A percentile compares a stretch with the other conserved stretches of the same genome.
These are phyloP conservation scores for Solenopsis fugax DNA, from an alignment of 1,140 invertebrate species.

Conservation along the genomic window DNA sequence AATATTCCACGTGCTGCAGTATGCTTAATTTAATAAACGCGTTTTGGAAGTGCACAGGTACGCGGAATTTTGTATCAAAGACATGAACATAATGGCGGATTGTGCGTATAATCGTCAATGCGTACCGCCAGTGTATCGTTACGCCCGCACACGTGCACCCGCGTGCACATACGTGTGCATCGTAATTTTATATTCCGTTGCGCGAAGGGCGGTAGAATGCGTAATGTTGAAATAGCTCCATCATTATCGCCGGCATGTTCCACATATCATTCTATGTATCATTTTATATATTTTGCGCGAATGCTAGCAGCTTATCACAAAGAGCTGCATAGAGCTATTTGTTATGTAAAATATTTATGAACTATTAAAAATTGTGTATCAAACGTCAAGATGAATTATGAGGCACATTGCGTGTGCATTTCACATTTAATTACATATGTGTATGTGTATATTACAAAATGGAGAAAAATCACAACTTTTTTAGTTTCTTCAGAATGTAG, in stretches of 20 bases:
- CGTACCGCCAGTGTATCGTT: conserved; percentile 18
- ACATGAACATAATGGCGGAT: conserved; percentile 57
- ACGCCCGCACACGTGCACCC: not conserved
- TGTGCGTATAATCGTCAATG: conserved; percentile 60
- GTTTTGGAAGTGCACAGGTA: conserved; percentile 49
- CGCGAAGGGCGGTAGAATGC: conserved; percentile 55
- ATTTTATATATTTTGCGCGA: conserved; percentile 47
- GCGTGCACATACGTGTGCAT: not conserved
- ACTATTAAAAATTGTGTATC: conserved; percentile 43
- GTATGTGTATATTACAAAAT: not conserved
- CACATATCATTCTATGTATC: conserved; percentile 57
- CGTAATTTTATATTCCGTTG: conserved; percentile 61
- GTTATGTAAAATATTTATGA: conserved; percentile 50
- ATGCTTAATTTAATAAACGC: conserved; percentile 48
- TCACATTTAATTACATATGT: conserved; percentile 30
- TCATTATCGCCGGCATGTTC: conserved; percentile 56
- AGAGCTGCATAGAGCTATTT: conserved; percentile 46
- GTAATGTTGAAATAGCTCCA: conserved; percentile 62
- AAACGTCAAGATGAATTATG: conserved; percentile 41
- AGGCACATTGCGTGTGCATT: not conserved
- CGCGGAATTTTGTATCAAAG: conserved; percentile 62
- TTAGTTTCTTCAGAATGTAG: too few relatives aligned
- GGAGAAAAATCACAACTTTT: not conserved
- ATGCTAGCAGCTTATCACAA: conserved; percentile 53
- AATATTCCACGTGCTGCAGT: conserved; percentile 44